phyloP scores from a whole-genome alignment of 2,888 invertebrate species.

The Ophion costatus region DNA sequence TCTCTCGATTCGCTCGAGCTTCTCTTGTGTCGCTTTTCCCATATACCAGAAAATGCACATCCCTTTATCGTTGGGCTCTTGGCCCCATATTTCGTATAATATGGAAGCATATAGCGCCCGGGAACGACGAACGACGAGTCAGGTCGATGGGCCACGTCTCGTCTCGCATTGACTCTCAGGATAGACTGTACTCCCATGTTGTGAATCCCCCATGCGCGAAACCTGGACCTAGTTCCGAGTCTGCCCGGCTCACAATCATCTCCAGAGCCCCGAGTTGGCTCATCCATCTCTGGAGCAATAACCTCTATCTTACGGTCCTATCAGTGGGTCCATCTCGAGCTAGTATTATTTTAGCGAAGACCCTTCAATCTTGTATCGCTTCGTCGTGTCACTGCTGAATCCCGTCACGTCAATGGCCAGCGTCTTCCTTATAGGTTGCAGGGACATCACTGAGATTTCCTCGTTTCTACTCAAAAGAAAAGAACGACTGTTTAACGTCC shows the following conservation, averaged over 20 bases:
- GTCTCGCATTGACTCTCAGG: slow-evolving; percentile 36
- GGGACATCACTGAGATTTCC: slow-evolving; percentile 26
- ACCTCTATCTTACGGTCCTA: slow-evolving; percentile 65
- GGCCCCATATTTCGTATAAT: slow-evolving; percentile 36
- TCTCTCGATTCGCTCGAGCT: neutral
- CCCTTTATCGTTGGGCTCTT: slow-evolving; percentile 22
- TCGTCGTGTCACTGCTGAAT: slow-evolving; percentile 51
- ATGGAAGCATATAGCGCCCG: slow-evolving; percentile 20
- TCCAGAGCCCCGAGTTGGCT: slow-evolving; percentile 29
- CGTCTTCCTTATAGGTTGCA: slow-evolving; percentile 8
- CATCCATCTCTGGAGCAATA: slow-evolving; percentile 66
- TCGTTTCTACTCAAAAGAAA: slow-evolving; percentile 14
- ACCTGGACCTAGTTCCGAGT: slow-evolving; percentile 28
- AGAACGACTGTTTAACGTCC: neutral
- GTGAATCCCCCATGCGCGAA: slow-evolving; percentile 42
- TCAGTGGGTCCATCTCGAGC: slow-evolving; percentile 71
- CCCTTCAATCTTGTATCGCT: slow-evolving; percentile 63
- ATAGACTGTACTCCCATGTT: slow-evolving; percentile 20
- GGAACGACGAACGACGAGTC: slow-evolving; percentile 29
- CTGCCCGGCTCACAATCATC: slow-evolving; percentile 50
- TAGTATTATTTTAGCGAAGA: slow-evolving; percentile 74
- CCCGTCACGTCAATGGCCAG: slow-evolving; percentile 30
- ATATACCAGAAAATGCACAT: slow-evolving; percentile 26
- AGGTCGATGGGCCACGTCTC: slow-evolving; percentile 48
- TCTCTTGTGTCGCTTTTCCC: slow-evolving; percentile 30